Evolutionary conservation across 2,888 invertebrate genomes (phyloP).

Genomic region (Meloe dianella): DNA sequence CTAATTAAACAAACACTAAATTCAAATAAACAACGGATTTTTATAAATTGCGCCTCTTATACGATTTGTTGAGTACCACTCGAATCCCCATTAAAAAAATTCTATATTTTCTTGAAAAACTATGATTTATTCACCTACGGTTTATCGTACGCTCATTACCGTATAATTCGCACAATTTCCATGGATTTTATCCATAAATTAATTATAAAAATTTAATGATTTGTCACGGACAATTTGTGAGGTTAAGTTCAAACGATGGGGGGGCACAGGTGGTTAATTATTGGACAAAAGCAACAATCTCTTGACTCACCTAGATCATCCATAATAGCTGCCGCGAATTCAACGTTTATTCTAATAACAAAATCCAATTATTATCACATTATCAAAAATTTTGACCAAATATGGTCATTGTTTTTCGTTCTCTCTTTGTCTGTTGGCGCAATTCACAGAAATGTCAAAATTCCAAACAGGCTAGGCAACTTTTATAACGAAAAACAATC

Average conservation of each 20-base stretch:
- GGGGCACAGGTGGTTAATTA: constrained; percentile 28
- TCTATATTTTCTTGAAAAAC: too few species aligned
- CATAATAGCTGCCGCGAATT: constrained; percentile 43
- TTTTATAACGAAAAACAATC: constrained; percentile 32
- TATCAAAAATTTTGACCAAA: constrained; percentile 24
- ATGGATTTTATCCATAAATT: not conserved
- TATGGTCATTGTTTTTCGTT: constrained; percentile 19
- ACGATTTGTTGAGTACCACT: not conserved
- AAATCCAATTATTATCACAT: constrained; percentile 23
- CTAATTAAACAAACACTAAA: not conserved
- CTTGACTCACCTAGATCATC: constrained; percentile 55
- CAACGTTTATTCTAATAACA: constrained; percentile 13
- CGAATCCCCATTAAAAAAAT: not conserved
- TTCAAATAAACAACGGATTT: not conserved
- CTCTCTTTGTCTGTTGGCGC: constrained; percentile 6
- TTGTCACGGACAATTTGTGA: constrained; percentile 14
- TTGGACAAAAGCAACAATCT: constrained; percentile 7
- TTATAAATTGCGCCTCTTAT: not conserved
- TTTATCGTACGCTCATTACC: not conserved
- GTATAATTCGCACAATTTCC: not conserved
- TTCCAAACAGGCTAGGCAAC: constrained; percentile 30
- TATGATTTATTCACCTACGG: too few species aligned
- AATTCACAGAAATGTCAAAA: constrained; percentile 22
- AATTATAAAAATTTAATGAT: not conserved
- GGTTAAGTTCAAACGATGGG: constrained; percentile 18